These are phyloP conservation scores for Urosaurus nigricauda DNA, from an alignment of 2,797 vertebrate genomes.

Conservation along the genomic window DNA sequence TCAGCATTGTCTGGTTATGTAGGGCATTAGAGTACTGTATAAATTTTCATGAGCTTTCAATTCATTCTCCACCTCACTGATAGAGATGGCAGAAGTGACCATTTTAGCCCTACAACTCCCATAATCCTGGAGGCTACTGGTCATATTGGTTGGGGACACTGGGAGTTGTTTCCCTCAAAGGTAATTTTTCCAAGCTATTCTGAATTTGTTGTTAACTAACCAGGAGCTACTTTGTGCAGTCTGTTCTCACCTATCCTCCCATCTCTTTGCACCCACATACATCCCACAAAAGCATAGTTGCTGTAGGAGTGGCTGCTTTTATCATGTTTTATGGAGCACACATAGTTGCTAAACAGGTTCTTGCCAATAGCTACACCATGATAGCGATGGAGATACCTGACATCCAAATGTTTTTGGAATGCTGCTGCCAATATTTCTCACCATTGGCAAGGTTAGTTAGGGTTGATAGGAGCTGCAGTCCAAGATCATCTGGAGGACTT, in stretches of 20 bases:
- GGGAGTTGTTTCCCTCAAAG: too few relatives aligned
- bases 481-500: not conserved
- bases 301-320: not conserved
- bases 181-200: not conserved
- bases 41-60: accelerated
- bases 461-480: not conserved
- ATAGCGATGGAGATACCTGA: too few relatives aligned
- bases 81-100: not conserved
- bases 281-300: not conserved
- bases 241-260: not conserved
- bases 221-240: not conserved
- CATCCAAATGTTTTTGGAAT: not conserved
- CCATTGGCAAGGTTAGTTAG: not conserved
- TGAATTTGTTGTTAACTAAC: not conserved
- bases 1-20: not conserved
- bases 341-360: not conserved
- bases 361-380: not conserved
- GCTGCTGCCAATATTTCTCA: not conserved
- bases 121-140: too few relatives aligned
- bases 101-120: too few relatives aligned
- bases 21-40: not conserved
- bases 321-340: not conserved
- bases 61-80: not conserved
- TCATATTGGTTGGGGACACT: too few relatives aligned
- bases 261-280: not conserved